These are phyloP conservation scores for Mesitornis unicolor DNA, from an alignment of 2,113 vertebrate species.

Conservation along the genomic window DNA sequence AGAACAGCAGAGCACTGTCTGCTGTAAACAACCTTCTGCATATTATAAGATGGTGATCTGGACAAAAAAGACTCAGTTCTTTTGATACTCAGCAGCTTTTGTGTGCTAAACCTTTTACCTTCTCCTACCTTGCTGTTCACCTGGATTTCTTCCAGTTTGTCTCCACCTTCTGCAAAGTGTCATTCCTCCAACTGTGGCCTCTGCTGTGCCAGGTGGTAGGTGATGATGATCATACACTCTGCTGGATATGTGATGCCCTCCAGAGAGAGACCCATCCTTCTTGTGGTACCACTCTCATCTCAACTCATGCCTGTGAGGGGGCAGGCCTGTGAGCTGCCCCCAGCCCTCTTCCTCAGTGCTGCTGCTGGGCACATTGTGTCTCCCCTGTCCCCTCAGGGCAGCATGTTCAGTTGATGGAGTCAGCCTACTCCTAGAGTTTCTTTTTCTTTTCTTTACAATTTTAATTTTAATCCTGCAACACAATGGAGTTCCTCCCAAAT, in stretches of 20 bases:
- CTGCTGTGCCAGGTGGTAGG: not conserved
- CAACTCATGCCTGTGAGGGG: not conserved
- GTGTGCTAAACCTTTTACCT: not conserved
- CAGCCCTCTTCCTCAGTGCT: not conserved
- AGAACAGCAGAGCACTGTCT: not conserved
- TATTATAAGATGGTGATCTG: not conserved
- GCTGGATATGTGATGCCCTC: fast-evolving
- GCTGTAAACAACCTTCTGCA: not conserved
- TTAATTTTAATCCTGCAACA: not conserved
- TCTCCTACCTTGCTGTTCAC: not conserved
- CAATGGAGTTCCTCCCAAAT: not conserved
- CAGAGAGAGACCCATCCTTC: fast-evolving
- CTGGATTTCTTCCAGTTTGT: not conserved
- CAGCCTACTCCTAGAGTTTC: not conserved
- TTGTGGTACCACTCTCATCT: not conserved
- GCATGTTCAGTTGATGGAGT: not conserved
- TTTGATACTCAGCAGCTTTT: not conserved
- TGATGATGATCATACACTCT: not conserved
- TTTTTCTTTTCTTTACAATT: not conserved
- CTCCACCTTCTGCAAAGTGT: not conserved
- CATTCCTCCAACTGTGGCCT: not conserved
- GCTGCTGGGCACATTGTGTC: not conserved
- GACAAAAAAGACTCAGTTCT: not conserved
- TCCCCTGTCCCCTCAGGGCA: fast-evolving
- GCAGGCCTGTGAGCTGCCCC: not conserved